Percentiles rank a stretch among this genome's conserved stretches.
These are phyloP conservation scores for Julus scanicus DNA, from an alignment of 2,888 invertebrate genomes.

Conservation along the genomic window DNA sequence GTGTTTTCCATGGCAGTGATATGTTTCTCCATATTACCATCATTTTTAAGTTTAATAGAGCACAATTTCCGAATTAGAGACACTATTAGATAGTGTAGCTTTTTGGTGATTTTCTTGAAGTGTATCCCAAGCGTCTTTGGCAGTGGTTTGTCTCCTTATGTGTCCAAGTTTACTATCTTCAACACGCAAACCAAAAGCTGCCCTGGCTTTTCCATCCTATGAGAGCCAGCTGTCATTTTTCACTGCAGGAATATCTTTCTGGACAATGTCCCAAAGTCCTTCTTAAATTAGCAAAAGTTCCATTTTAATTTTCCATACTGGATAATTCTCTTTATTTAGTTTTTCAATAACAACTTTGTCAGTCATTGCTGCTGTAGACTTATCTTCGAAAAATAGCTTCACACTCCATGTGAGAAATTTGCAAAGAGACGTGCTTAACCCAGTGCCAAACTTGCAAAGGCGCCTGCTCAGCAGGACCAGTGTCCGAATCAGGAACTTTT, in stretches of 20 bases:
- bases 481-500: too few relatives aligned
- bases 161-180: slow-evolving; percentile 21
- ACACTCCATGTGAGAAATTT: too few relatives aligned
- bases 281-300: slow-evolving; percentile 9
- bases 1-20: too few relatives aligned
- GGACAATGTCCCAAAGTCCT: background rate
- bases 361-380: too few relatives aligned
- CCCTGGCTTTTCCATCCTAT: background rate
- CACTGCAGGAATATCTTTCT: background rate
- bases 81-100: too few relatives aligned
- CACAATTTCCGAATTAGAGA: background rate
- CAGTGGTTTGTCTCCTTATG: background rate
- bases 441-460: too few relatives aligned
- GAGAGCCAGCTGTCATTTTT: background rate
- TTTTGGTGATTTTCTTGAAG: background rate
- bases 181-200: background rate
- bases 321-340: background rate
- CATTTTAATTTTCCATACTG: slow-evolving; percentile 2
- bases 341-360: background rate
- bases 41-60: background rate
- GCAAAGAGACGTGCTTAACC: too few relatives aligned
- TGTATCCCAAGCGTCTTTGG: slow-evolving; percentile 16
- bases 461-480: too few relatives aligned
- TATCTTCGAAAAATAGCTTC: too few relatives aligned
- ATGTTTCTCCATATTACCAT: too few relatives aligned